Conservation (phyloP, 2,113 vertebrate genomes). For the Odobenus rosmarus region DNA sequence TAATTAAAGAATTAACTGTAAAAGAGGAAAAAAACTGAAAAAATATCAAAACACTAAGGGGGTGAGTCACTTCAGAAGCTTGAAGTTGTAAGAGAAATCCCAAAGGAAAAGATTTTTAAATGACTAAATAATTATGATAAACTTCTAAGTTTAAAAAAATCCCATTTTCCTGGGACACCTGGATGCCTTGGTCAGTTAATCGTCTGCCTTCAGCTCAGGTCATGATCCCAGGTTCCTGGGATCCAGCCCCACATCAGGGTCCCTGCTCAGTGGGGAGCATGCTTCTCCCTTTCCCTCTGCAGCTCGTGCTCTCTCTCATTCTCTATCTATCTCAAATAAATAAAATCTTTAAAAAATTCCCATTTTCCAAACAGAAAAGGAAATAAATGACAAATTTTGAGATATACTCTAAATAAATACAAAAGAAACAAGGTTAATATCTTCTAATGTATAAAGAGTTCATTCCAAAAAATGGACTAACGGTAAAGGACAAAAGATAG, state of each 20-base stretch:
- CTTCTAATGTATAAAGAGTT: not conserved
- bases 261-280: not conserved
- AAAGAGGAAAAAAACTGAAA: not conserved
- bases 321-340: not conserved
- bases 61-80: not conserved
- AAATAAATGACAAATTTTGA: not conserved
- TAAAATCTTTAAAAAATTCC: no score
- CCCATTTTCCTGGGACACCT: not conserved
- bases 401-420: not conserved
- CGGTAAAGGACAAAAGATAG: not conserved
- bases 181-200: not conserved
- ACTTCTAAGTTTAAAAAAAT: not conserved
- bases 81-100: not conserved
- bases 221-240: not conserved
- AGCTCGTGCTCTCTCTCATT: not conserved
- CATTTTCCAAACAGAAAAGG: not conserved
- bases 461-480: not conserved
- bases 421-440: not conserved
- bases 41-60: not conserved
- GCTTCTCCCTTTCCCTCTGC: not conserved
- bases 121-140: not conserved
- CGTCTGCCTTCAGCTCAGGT: not conserved
- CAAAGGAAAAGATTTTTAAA: not conserved
- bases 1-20: not conserved
- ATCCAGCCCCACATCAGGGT: not conserved